These are phyloP conservation scores for Ahaetulla prasina DNA, from an alignment of 2,113 vertebrate species.

Conservation along the genomic window DNA sequence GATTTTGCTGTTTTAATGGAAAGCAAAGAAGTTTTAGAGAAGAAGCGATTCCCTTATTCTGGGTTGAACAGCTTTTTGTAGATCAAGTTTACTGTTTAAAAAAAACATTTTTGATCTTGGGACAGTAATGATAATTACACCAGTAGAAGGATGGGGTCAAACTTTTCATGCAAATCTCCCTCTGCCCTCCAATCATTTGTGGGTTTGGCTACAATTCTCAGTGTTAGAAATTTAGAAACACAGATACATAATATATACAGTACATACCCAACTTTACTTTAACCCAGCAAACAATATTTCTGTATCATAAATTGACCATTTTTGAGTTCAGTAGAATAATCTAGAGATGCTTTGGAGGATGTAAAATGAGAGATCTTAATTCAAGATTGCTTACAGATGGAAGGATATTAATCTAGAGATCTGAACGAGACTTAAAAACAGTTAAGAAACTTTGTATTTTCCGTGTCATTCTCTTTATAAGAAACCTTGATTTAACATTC, in stretches of 20 bases:
- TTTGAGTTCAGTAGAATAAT: not conserved
- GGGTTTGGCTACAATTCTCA: not conserved
- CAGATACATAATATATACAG: not conserved
- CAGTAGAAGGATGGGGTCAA: not conserved
- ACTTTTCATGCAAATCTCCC: not conserved
- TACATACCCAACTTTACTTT: not conserved
- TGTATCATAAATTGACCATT: not conserved
- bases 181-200: not conserved
- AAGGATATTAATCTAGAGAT: not conserved
- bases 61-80: not conserved
- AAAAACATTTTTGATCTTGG: not conserved
- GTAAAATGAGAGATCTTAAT: not conserved
- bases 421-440: not conserved
- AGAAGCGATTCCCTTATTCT: not conserved
- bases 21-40: not conserved
- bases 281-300: not conserved
- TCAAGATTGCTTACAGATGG: not conserved
- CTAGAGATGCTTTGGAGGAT: not conserved
- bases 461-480: not conserved
- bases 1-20: not conserved
- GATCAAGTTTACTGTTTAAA: not conserved
- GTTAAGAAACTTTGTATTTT: not conserved
- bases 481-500: not conserved
- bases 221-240: not conserved
- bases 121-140: not conserved